These are phyloP conservation scores for Turnix velox DNA, from an alignment of 2,113 vertebrate species.

Conservation along the genomic window DNA sequence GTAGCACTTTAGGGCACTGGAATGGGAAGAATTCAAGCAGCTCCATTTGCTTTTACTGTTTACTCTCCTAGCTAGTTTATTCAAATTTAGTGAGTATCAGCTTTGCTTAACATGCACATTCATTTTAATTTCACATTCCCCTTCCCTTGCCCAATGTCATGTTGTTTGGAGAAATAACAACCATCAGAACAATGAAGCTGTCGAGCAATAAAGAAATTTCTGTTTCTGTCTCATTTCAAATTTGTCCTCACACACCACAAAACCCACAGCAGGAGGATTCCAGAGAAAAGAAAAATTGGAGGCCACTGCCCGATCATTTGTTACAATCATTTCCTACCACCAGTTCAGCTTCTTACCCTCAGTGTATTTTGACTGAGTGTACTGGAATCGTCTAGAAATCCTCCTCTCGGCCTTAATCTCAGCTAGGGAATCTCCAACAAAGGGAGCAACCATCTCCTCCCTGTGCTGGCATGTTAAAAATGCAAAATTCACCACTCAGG, in stretches of 20 bases:
- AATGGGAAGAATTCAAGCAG: neutral
- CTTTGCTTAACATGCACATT: neutral
- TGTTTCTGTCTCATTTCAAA: neutral
- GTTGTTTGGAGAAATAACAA: neutral
- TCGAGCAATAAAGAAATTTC: neutral
- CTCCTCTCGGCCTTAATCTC: neutral
- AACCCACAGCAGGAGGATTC: neutral
- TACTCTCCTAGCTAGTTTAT: neutral
- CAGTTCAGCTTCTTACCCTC: neutral
- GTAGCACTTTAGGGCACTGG: neutral
- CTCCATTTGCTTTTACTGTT: neutral
- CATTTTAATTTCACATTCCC: neutral
- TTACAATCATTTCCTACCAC: neutral
- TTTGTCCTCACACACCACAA: neutral
- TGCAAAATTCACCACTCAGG: neutral
- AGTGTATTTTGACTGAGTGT: neutral
- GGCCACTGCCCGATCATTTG: accelerated
- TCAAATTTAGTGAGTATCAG: neutral
- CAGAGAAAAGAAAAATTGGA: neutral
- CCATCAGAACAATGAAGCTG: neutral
- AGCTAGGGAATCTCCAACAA: neutral
- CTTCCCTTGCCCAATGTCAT: neutral
- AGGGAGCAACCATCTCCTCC: neutral
- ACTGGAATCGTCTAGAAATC: neutral
- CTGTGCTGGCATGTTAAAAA: neutral